Conservation (phyloP, 2,797 vertebrate species). For the Enteromius paludinosus region DNA sequence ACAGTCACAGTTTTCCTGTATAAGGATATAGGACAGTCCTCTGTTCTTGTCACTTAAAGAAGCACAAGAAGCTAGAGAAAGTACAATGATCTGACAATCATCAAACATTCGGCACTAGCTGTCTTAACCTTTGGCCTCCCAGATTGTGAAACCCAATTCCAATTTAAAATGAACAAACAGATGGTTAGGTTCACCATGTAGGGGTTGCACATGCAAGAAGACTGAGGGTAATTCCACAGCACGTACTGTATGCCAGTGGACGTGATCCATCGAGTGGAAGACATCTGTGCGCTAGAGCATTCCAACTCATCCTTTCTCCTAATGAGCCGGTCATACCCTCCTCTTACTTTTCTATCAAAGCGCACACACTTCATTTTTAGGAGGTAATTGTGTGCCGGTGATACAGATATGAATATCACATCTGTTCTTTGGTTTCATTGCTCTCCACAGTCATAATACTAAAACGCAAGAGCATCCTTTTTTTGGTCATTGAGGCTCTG, state of each 20-base stretch:
- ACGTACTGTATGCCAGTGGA: constrained; percentile 8
- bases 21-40: background rate
- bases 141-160: constrained; percentile 6
- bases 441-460: background rate
- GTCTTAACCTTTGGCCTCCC: constrained; percentile 22
- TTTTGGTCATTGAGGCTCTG: constrained; percentile 1
- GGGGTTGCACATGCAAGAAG: constrained; percentile 5
- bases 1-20: background rate
- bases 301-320: constrained; percentile 26
- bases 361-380: background rate
- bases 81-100: constrained; percentile 48
- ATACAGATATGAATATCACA: background rate
- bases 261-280: background rate
- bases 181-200: constrained; percentile 25
- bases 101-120: constrained; percentile 37
- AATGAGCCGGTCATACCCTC: constrained; percentile 26
- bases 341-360: background rate
- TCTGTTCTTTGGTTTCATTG: background rate
- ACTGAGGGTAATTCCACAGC: constrained; percentile 1
- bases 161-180: constrained; percentile 27
- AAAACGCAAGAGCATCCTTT: background rate
- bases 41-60: constrained; percentile 1
- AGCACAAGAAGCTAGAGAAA: constrained; percentile 47
- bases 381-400: background rate
- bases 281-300: constrained; percentile 11